Base-by-base conservation (phyloP, 2,888 invertebrate species). In the Thymelicus acteon region DNA sequence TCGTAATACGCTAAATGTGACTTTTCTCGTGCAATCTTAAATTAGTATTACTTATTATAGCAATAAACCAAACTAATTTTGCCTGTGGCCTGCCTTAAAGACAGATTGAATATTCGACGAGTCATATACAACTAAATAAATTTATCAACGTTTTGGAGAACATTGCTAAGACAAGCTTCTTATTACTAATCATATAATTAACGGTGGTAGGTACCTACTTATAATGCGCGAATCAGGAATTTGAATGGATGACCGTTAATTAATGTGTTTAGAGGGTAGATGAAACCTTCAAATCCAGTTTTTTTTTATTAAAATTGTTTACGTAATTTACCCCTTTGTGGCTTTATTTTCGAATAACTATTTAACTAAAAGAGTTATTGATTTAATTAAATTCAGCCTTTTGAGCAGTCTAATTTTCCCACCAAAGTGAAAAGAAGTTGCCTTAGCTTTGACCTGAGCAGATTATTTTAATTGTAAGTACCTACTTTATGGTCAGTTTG, bases 101-200 rank as follows among this genome's bases (percentile, higher is more conserved):
- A 69, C 68, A 24, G 64, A 63, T 63, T 64, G 63, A 48, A 60
- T 64, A 15, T 64, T 60, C 70, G 64, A 64, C 47, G 70, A 58
- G 58, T 64, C 70, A 40, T 64, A 39, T 63, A n/a, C 49, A 60
- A 48, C 48, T 57, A 52, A 49, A 57, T 57, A 57, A 60, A 39
- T n/a, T 64, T 60, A 64, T 63, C 7, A 15, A 40, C 8, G 58
- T 63, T 63, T 40, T 64, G 47, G 37, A 57, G 39, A 12, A 60
- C 31, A 37, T 61, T 63, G 62, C 58, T 63, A 69, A 61, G 47
- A 58, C 48, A 57, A 62, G n/a, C 48, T 49, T 37, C 10, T 48
- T 6, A 6, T 7, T 49, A 3, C 31, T 31, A 31, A 3, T 31
- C 5, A 19, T 19, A 19, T 19, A 19, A 19, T 19, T 19, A 19